Conservation (phyloP, 2,888 invertebrate genomes). For the Melipona bicolor region DNA sequence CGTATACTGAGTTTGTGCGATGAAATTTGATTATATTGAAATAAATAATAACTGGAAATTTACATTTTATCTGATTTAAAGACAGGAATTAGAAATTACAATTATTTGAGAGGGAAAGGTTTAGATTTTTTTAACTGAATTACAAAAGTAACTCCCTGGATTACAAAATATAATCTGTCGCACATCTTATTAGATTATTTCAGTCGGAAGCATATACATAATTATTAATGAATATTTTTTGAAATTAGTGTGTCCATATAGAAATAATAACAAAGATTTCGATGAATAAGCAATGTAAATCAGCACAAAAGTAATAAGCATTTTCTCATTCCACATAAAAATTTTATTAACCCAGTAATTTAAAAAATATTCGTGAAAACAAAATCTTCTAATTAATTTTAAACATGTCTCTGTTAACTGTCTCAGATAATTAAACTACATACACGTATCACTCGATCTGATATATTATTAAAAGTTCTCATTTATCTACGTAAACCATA, state of each 20-base stretch:
- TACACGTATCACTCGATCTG: not conserved
- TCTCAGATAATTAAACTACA: not conserved
- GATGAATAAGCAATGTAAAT: not conserved
- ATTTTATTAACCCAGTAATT: conserved; percentile 2
- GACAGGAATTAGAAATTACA: not conserved
- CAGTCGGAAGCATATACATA: not conserved
- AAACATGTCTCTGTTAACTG: not conserved
- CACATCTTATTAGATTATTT: not conserved
- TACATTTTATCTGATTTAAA: not conserved
- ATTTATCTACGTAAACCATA: too few species aligned
- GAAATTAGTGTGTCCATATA: too few species aligned
- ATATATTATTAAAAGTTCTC: not conserved
- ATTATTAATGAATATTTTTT: not conserved
- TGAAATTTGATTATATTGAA: not conserved
- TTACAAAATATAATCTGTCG: not conserved
- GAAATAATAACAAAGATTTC: not conserved
- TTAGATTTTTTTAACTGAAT: not conserved
- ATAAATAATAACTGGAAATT: not conserved
- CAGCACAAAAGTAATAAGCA: too few species aligned
- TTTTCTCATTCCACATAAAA: not conserved
- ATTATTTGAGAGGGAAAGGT: not conserved
- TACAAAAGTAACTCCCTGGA: too few species aligned
- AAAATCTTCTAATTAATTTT: not conserved
- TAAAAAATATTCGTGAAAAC: not conserved
- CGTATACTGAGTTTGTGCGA: not conserved